Evolutionary conservation across 2,888 invertebrate species (phyloP).

Genomic region (Junonia oenone): DNA sequence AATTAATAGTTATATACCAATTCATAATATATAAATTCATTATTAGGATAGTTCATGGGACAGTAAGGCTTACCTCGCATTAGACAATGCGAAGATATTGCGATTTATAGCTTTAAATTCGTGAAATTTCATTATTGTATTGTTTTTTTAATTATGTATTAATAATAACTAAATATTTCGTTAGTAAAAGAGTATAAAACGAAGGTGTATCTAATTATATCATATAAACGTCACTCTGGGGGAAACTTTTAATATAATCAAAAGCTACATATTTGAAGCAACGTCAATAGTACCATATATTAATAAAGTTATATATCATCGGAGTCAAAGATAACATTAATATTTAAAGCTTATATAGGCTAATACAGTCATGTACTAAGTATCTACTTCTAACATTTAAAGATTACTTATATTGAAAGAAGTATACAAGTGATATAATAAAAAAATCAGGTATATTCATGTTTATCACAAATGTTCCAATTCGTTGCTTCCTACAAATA

Average conservation of each 20-base stretch:
- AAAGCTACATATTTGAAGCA: neutral
- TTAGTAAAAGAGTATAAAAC: constrained; percentile 2
- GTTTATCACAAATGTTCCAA: constrained; percentile 38
- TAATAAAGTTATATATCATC: constrained; percentile 12
- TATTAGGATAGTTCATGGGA: constrained; percentile 17
- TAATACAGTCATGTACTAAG: constrained; percentile 25
- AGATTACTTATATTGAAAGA: constrained; percentile 11
- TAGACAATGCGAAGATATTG: constrained; percentile 13
- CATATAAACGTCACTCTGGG: neutral
- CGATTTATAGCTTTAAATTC: neutral
- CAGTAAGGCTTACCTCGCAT: constrained; percentile 6
- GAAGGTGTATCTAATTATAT: neutral
- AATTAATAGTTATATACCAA: constrained; percentile 21
- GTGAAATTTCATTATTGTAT: neutral
- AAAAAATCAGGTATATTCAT: constrained; percentile 26
- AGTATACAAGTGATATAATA: constrained; percentile 22
- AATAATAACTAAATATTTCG: neutral
- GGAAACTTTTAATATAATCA: neutral
- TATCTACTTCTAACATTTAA: constrained; percentile 26
- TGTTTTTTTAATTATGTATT: neutral
- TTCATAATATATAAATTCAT: constrained; percentile 17
- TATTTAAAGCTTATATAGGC: constrained; percentile 32
- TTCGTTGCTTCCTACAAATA: constrained; percentile 35
- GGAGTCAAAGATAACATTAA: constrained; percentile 18
- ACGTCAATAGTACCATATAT: constrained; percentile 2